Percentiles rank a stretch among this genome's conserved stretches.
phyloP scores from a whole-genome alignment of 2,888 invertebrate genomes.

The Caenorhabditis sp. region DNA sequence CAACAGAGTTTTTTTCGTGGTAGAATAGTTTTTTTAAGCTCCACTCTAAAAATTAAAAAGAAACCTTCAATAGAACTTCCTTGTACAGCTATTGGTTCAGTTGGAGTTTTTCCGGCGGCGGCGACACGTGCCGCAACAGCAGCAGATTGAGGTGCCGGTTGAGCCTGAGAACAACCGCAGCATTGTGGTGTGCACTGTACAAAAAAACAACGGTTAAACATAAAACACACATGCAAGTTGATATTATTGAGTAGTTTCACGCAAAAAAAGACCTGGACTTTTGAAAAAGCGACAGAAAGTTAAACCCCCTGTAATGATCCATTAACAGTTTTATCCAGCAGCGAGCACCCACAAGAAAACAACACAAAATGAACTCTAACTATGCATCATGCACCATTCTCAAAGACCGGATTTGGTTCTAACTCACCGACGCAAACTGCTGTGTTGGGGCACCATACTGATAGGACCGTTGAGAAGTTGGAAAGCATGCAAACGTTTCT shows the following conservation, averaged over 20 bases:
- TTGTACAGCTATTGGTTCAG: constrained; percentile 63
- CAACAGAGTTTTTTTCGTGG: background rate
- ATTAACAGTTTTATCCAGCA: too few relatives aligned
- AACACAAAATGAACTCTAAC: constrained; percentile 28
- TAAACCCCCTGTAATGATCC: too few relatives aligned
- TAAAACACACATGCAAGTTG: constrained; percentile 57
- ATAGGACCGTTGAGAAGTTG: constrained; percentile 66
- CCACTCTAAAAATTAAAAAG: background rate
- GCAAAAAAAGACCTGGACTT: constrained; percentile 18
- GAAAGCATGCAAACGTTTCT: constrained; percentile 66
- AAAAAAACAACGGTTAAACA: constrained; percentile 58
- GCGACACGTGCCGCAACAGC: constrained; percentile 71
- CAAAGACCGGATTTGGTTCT: background rate
- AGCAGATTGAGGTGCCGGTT: constrained; percentile 56
- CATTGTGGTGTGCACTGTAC: constrained; percentile 70
- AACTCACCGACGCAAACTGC: constrained; percentile 67
- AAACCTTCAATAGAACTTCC: constrained; percentile 68
- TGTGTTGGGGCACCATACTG: constrained; percentile 72
- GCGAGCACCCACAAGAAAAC: constrained; percentile 48
- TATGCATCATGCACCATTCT: constrained; percentile 40
- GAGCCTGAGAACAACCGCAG: constrained; percentile 70
- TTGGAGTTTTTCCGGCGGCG: constrained; percentile 72
- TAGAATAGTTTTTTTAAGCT: background rate
- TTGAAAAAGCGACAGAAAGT: constrained; percentile 21
- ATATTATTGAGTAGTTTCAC: background rate